Base-by-base conservation (phyloP, 2,113 vertebrate genomes). In the Mugil cephalus region DNA sequence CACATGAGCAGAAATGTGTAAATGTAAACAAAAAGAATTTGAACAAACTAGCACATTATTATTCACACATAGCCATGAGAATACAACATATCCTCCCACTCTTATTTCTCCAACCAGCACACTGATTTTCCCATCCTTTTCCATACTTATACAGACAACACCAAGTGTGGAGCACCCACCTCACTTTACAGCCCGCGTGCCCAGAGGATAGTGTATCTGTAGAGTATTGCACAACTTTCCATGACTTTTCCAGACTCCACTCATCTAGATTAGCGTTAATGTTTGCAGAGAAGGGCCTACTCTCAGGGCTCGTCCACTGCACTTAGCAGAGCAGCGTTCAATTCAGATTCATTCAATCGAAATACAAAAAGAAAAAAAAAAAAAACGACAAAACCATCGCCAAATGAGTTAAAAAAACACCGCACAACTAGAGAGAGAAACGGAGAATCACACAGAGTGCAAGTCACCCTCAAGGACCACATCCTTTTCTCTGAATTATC, bases 401-500 rank as follows among this genome's bases (percentile, higher is more conserved):
- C 11, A 48, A 69, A 52, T 24, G 48, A 43, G 36, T 56, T 65
- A 19, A 77, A 72, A 58, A 67, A 55, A 51, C 38, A 11, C 47
- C 15, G 61, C 42, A 72, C 54, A 19, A 38, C 35, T 51, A 56
- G 45, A 45, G 13, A 69, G 60, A 66, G 38, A 69, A 52, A 59
- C 9, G 62, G 35, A 63, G 30, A 77, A 13, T 56, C 24, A 64
- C 17, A 68, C 30, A 70, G 48, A 36, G 52, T 51, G 38, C 34
- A 62, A 79, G 79, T 50, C 61, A 80, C 53, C 74, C 72, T 69
- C 53, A 77, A 46, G 69, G 67, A 90, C 81, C 83, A 85, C 74
- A 89, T 83, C 84, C 64, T 66, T 68, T 63, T 38, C 52, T 79
- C 69, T 39, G 64, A 80, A 53, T 55, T 84, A 59, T 87, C 75